Base-by-base conservation (phyloP, 2,797 vertebrate genomes). In the Leptodactylus fallax region DNA sequence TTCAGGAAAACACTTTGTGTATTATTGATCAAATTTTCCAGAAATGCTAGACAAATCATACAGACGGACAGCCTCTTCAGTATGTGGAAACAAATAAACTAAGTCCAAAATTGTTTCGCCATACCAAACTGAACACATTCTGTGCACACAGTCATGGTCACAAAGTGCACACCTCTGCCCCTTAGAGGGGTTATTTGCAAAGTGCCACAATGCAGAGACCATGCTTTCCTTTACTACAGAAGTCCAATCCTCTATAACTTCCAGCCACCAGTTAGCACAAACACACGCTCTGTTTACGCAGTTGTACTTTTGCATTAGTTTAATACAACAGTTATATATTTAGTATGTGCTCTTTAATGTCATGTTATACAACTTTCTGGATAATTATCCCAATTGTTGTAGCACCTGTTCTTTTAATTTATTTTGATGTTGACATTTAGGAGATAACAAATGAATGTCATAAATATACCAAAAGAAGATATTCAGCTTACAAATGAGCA, bases 11-110 rank as follows among this genome's bases (percentile, higher is more conserved):
- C 80, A 83, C 88, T 89, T 86, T 89, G 88, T 86, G 61, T 86
- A 89, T 86, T 89, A 89, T 89, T 89, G 88, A 89, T 89, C 85
- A 89, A 89, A 89, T 89, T 89, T 89, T 89, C 88, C 88, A 89
- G 88, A 89, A 89, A 89, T 89, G 79, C 87, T 86, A 81, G 85
- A 82, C 84, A 86, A 89, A 86, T 86, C 85, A 89, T 79, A 86
- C 61, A 81, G 83, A 63, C 17, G 61, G 84, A 56, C 79, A 82
- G 84, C 79, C 82, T 85, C 53, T 83, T 58, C 23, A 25, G 71
- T 80, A 79, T 79, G 49, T 65, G 53, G 25, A 88, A 88, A 69
- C 83, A 74, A 83, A 87, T 71, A 78, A 87, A 84, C 21, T 23
- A 74, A 84, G 10, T 21, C 2, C 60, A 6, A 21, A 58, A 58